phyloP scores from a whole-genome alignment of 2,113 vertebrate genomes.

The Nicator chloris region DNA sequence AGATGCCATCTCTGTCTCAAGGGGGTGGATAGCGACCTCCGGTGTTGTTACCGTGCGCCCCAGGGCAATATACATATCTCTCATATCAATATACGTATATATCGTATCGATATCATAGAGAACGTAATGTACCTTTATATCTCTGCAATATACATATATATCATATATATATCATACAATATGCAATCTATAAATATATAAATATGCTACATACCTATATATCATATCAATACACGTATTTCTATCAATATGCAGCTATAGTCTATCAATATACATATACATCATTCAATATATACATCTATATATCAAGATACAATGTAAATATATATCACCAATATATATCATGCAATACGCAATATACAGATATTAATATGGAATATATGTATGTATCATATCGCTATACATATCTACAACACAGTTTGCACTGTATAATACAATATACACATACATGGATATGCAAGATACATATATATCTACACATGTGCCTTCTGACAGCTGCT shows the following conservation, averaged over 20 bases:
- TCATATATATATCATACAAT: background rate
- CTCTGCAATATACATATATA: background rate
- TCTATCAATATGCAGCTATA: background rate
- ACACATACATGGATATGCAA: no score
- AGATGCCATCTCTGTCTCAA: accelerated
- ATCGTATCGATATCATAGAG: background rate
- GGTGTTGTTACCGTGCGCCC: no score
- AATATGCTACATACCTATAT: background rate
- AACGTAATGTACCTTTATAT: no score
- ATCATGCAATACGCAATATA: background rate
- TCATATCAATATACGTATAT: no score
- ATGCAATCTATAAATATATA: no score
- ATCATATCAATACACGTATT: background rate
- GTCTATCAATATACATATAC: no score
- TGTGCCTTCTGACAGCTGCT: accelerated
- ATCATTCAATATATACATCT: background rate
- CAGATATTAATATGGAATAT: background rate
- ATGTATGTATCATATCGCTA: background rate
- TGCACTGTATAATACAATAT: background rate
- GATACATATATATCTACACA: background rate
- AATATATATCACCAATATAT: background rate
- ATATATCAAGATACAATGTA: background rate
- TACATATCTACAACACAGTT: background rate
- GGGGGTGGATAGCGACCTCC: background rate
- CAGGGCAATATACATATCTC: background rate